phyloP scores from a whole-genome alignment of 2,888 invertebrate species.

The Thymelicus lineola region DNA sequence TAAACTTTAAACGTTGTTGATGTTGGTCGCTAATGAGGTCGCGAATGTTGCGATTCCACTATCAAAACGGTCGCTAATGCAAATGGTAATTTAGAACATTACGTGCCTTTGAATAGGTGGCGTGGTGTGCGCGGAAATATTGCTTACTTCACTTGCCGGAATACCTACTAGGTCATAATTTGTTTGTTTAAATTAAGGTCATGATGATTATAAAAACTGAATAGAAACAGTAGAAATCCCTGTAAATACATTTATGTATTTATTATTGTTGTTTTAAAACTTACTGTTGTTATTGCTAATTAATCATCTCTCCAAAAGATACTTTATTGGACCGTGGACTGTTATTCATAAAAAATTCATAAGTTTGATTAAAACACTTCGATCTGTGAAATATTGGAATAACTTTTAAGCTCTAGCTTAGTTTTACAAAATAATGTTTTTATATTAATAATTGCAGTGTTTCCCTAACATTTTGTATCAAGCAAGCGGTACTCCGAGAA shows the following conservation, averaged over 20 bases:
- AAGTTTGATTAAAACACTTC: no score
- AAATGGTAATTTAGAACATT: slow-evolving; percentile 32
- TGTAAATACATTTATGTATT: no score
- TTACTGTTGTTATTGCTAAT: no score
- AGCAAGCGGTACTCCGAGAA: slow-evolving; percentile 50
- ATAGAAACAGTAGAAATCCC: no score
- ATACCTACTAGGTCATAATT: slow-evolving; percentile 13
- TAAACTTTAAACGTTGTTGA: slow-evolving; percentile 1
- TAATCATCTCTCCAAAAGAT: no score
- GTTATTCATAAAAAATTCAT: no score
- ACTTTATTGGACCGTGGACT: no score
- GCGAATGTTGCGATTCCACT: slow-evolving; percentile 14
- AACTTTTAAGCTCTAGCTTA: no score
- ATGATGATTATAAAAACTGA: neutral
- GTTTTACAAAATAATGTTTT: no score
- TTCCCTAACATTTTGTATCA: slow-evolving; percentile 48
- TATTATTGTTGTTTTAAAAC: no score
- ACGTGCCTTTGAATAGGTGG: slow-evolving; percentile 25
- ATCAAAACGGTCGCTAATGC: slow-evolving; percentile 7
- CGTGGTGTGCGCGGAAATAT: slow-evolving; percentile 21
- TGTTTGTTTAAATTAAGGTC: neutral
- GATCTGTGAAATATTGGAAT: no score
- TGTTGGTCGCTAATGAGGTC: slow-evolving; percentile 22
- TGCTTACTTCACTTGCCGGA: slow-evolving; percentile 23
- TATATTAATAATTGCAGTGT: no score